Evolutionary conservation across 2,113 vertebrate species (phyloP).

Genomic region (Progne subis): DNA sequence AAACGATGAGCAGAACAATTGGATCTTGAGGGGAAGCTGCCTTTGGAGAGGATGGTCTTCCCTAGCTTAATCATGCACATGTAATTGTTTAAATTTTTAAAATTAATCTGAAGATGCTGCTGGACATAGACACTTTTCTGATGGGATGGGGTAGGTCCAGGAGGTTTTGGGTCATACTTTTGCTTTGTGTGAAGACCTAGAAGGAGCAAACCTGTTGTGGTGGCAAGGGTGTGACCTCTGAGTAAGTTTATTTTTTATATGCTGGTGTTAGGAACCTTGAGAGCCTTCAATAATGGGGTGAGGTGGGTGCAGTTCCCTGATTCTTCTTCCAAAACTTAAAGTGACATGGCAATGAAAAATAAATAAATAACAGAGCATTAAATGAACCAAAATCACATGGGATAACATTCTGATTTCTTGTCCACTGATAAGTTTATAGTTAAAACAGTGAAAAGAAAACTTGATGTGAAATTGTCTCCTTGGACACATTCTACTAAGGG

Average conservation of each 20-base stretch:
- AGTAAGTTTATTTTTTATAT: background rate
- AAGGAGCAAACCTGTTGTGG: background rate
- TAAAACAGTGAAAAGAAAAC: background rate
- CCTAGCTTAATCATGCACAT: accelerated
- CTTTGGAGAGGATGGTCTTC: background rate
- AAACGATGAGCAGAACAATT: background rate
- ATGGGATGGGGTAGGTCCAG: background rate
- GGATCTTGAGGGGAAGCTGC: background rate
- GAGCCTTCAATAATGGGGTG: background rate
- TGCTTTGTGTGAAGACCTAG: background rate
- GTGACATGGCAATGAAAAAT: background rate
- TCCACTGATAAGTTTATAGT: background rate
- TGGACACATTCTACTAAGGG: background rate
- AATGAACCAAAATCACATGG: background rate
- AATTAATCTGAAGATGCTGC: background rate
- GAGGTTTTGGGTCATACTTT: background rate
- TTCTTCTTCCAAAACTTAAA: background rate
- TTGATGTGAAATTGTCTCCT: background rate
- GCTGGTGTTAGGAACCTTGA: background rate
- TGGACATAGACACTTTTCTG: background rate
- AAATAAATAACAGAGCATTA: background rate
- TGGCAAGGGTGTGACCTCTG: background rate
- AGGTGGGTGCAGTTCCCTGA: background rate
- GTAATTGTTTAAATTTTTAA: background rate
- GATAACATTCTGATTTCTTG: background rate